These are phyloP conservation scores for Apodemus sylvaticus DNA, from an alignment of 2,113 vertebrate genomes.

Conservation along the genomic window DNA sequence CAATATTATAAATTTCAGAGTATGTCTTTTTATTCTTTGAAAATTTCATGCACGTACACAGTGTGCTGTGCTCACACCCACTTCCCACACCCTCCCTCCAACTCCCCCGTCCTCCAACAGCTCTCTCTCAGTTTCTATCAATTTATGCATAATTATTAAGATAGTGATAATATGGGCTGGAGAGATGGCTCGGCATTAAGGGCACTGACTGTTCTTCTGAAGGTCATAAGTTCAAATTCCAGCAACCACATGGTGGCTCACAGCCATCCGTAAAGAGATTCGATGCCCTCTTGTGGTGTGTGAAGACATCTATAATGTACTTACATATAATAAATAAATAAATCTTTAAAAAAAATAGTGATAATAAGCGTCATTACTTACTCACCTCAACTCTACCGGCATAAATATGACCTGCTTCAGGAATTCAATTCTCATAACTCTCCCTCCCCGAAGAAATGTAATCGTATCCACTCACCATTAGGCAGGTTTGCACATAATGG, in stretches of 20 bases:
- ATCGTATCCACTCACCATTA: not conserved
- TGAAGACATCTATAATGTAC: too few species aligned
- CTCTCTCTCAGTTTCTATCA: not conserved
- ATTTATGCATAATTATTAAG: not conserved
- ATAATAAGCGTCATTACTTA: not conserved
- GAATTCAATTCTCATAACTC: not conserved
- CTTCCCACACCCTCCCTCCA: not conserved
- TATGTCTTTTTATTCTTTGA: not conserved
- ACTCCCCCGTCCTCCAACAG: too few species aligned
- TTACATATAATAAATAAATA: too few species aligned
- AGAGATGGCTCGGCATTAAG: too few species aligned
- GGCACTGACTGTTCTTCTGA: too few species aligned
- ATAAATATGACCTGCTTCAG: not conserved
- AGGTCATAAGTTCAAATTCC: too few species aligned
- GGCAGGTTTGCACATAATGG: not conserved
- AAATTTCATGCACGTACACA: not conserved
- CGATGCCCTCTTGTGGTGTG: too few species aligned
- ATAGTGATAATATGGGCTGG: not conserved
- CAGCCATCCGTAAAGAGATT: too few species aligned
- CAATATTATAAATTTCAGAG: not conserved
- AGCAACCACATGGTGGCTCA: too few species aligned
- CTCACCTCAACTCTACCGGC: not conserved
- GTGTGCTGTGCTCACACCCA: not conserved
- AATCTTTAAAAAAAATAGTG: too few species aligned
- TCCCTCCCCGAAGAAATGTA: not conserved